A percentile compares a stretch with the other conserved stretches of the same genome.
Evolutionary conservation across 2,797 vertebrate species (phyloP).

Genomic region (Typhlichthys eigenmanni): DNA sequence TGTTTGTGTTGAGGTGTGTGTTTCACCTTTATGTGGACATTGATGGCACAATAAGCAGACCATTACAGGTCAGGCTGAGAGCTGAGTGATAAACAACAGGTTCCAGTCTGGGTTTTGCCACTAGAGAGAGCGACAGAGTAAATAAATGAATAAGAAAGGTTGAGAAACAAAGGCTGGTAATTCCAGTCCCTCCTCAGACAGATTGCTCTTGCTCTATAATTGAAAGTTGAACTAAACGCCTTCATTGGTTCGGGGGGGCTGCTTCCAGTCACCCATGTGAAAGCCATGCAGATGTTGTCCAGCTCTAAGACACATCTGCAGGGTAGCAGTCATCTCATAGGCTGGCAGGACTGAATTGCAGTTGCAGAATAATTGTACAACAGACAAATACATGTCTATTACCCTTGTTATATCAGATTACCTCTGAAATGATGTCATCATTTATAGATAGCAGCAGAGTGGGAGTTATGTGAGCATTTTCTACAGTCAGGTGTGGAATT

Average conservation of each 20-base stretch:
- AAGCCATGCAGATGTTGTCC: constrained; percentile 78
- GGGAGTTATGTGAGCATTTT: too few species aligned
- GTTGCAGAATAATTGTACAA: too few species aligned
- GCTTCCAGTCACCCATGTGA: constrained; percentile 48
- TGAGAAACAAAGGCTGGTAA: constrained; percentile 23
- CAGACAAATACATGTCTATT: too few species aligned
- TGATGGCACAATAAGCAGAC: constrained; percentile 29
- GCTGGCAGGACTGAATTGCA: constrained; percentile 15
- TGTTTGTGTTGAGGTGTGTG: too few species aligned
- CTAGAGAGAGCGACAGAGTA: constrained; percentile 36
- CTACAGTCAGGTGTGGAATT: too few species aligned
- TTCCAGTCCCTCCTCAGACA: constrained; percentile 38
- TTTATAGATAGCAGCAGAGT: too few species aligned
- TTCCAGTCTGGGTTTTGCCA: constrained; percentile 56
- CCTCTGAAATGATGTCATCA: too few species aligned
- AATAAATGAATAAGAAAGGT: background rate
- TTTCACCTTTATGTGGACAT: background rate
- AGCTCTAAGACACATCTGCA: constrained; percentile 60
- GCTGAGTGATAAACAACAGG: constrained; percentile 53
- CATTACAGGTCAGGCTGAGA: constrained; percentile 24
- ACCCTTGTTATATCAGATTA: too few species aligned
- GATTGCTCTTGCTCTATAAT: constrained; percentile 42
- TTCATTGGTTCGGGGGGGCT: constrained; percentile 19
- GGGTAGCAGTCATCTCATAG: constrained; percentile 20
- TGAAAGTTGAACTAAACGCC: constrained; percentile 29